Conservation (phyloP, 2,888 invertebrate species). For the Athrips mouffetella region DNA sequence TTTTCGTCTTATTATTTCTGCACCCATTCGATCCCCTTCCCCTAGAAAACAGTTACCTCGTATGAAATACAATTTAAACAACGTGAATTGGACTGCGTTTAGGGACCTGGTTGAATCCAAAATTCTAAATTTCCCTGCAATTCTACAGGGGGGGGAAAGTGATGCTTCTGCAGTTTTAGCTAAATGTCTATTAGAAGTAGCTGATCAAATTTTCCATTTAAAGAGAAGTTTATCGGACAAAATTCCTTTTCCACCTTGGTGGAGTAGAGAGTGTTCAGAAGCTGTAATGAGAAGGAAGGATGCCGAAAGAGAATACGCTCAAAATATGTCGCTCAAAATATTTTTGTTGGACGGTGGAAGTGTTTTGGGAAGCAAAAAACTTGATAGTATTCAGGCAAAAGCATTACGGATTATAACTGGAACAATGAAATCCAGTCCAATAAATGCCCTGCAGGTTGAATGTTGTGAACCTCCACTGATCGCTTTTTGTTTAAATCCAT, state of each 20-base stretch:
- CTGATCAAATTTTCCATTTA: not conserved
- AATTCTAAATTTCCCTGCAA: not conserved
- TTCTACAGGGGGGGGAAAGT: not conserved
- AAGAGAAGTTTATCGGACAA: not conserved
- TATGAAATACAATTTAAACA: not conserved
- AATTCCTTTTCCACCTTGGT: not conserved
- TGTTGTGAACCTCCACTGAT: too few relatives aligned
- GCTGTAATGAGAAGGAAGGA: not conserved
- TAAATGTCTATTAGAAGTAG: not conserved
- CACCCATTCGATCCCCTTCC: not conserved
- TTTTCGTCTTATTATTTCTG: constrained; percentile 8
- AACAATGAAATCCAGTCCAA: too few relatives aligned
- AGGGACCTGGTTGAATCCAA: not conserved
- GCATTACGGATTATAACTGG: too few relatives aligned
- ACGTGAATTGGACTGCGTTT: not conserved
- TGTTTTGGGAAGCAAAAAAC: too few relatives aligned
- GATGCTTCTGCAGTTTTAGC: not conserved
- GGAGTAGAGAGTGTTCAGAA: not conserved
- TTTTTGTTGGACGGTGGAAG: too few relatives aligned
- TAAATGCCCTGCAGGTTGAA: too few relatives aligned
- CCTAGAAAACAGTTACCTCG: not conserved
- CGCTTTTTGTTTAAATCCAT: too few relatives aligned
- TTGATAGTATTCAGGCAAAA: too few relatives aligned
- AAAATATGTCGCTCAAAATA: not conserved
- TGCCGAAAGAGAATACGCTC: not conserved